These are phyloP conservation scores for Steatocranus sp. DNA, from an alignment of 2,797 vertebrate genomes.

Conservation along the genomic window DNA sequence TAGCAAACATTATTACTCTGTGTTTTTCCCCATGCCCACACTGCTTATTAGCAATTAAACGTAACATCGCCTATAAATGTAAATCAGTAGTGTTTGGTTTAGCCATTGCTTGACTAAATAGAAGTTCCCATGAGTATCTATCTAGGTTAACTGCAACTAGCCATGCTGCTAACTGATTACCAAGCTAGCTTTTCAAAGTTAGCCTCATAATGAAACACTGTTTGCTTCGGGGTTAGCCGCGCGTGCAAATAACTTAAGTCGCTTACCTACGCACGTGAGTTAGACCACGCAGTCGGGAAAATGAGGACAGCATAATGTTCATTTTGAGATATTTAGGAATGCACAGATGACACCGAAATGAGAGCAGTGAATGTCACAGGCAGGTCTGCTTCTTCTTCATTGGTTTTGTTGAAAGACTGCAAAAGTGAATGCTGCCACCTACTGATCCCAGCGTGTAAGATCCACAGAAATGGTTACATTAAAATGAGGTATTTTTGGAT, in stretches of 20 bases:
- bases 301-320: conserved; percentile 46
- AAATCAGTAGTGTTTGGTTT: neutral
- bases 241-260: neutral
- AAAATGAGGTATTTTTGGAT: neutral
- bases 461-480: neutral
- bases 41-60: neutral
- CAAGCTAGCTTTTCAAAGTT: neutral
- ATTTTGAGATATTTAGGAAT: conserved; percentile 37
- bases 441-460: neutral
- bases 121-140: neutral
- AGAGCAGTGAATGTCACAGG: conserved; percentile 48
- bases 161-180: conserved; percentile 4
- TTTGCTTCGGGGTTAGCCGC: neutral
- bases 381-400: neutral
- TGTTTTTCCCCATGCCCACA: neutral
- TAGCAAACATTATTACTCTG: neutral
- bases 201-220: neutral
- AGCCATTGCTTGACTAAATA: neutral
- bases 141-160: neutral
- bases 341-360: neutral
- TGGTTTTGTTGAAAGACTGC: neutral
- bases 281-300: conserved; percentile 41
- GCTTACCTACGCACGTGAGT: conserved; percentile 54
- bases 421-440: neutral
- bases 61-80: neutral